Evolutionary conservation across 2,888 invertebrate species (phyloP).

Genomic region (Dichetophora obliterata): DNA sequence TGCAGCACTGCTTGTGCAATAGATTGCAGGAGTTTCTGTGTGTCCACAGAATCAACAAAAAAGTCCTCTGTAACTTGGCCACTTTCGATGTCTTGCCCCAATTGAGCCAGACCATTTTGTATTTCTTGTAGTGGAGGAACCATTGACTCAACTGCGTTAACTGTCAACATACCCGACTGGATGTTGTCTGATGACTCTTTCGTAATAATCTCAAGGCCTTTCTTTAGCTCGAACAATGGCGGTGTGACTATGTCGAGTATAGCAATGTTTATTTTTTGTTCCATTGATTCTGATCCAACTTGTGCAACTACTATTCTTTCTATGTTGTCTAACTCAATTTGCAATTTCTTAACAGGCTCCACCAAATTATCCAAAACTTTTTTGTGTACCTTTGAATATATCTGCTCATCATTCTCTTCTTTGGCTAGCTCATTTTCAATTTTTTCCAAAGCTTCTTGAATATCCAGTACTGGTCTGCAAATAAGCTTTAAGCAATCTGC

Average conservation of each 20-base stretch:
- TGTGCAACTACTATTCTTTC: slow-evolving; percentile 59
- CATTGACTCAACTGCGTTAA: slow-evolving; percentile 70
- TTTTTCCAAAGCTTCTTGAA: slow-evolving; percentile 70
- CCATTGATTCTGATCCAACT: slow-evolving; percentile 60
- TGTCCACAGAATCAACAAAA: slow-evolving; percentile 64
- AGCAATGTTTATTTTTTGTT: slow-evolving; percentile 72
- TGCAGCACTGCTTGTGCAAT: slow-evolving; percentile 69
- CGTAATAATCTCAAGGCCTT: slow-evolving; percentile 72
- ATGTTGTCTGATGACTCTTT: slow-evolving; percentile 61
- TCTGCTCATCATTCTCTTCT: slow-evolving; percentile 65
- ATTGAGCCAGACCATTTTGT: slow-evolving; percentile 71
- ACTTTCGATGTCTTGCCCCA: slow-evolving; percentile 70
- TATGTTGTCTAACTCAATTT: slow-evolving; percentile 60
- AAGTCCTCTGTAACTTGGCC: slow-evolving; percentile 63
- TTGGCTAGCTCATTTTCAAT: slow-evolving; percentile 66
- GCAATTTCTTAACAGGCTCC: slow-evolving; percentile 62
- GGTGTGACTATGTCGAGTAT: slow-evolving; percentile 76
- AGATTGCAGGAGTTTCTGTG: slow-evolving; percentile 68
- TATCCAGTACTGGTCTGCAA: slow-evolving; percentile 69
- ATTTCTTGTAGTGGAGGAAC: slow-evolving; percentile 75
- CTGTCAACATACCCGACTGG: slow-evolving; percentile 68
- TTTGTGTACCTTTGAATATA: slow-evolving; percentile 65
- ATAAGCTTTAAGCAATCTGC: slow-evolving; percentile 65
- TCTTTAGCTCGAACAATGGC: slow-evolving; percentile 75
- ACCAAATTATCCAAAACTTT: slow-evolving; percentile 63